These are phyloP conservation scores for Micrasema longulum DNA, from an alignment of 1,140 invertebrate genomes.

Conservation along the genomic window DNA sequence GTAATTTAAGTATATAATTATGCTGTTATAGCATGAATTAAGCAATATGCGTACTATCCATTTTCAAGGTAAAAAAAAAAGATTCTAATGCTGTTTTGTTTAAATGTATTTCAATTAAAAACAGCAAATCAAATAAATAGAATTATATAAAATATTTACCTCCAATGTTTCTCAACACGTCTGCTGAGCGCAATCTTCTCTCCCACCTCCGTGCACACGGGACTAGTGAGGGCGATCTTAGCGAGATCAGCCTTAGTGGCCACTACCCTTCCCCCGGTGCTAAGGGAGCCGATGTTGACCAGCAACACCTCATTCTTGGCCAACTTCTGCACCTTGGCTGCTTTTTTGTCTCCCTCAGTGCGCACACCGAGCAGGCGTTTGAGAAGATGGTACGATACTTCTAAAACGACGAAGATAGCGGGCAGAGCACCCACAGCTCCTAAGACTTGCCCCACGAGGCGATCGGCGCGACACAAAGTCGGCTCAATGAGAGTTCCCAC, in stretches of 20 bases:
- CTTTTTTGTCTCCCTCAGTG: constrained; percentile 99
- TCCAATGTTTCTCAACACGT: constrained; percentile 99
- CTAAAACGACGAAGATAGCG: constrained; percentile 97
- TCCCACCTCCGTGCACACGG: constrained; percentile 98
- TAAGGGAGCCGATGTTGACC: constrained; percentile 99
- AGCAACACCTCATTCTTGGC: constrained; percentile 91
- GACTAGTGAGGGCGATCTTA: constrained; percentile 96
- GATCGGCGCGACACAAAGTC: constrained; percentile 96
- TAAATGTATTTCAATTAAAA: constrained; percentile 45
- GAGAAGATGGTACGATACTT: constrained; percentile 97
- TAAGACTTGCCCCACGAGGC: constrained; percentile 97
- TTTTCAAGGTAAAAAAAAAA: too few relatives aligned
- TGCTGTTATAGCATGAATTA: too few relatives aligned
- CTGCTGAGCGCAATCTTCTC: constrained; percentile 99
- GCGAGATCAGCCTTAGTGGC: constrained; percentile 98
- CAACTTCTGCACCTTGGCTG: constrained; percentile 94
- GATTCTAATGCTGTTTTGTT: too few relatives aligned
- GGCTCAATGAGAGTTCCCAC: constrained; percentile 99
- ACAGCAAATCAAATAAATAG: background rate
- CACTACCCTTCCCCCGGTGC: constrained; percentile 95
- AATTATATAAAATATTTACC: constrained; percentile 69
- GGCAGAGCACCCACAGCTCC: constrained; percentile 97
- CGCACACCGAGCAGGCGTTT: constrained; percentile 95
- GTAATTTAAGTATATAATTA: too few relatives aligned
- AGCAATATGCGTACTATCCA: too few relatives aligned